These are phyloP conservation scores for Lamprologus tigripictilis DNA, from an alignment of 2,113 vertebrate genomes.

Conservation along the genomic window DNA sequence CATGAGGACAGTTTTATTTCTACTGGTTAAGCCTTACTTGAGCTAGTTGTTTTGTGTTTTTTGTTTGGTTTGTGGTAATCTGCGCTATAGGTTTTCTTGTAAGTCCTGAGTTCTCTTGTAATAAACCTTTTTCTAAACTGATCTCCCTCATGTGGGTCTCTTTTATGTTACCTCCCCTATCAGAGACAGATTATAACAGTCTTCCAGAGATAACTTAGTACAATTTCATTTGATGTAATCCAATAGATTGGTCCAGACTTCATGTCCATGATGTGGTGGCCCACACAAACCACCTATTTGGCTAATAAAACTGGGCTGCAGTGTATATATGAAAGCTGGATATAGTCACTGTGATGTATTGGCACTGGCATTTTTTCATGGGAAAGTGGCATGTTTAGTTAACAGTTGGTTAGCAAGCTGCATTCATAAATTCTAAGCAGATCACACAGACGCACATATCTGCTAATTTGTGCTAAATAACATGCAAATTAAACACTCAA, in stretches of 20 bases:
- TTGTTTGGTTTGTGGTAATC: not conserved
- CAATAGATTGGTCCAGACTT: not conserved
- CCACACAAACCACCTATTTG: not conserved
- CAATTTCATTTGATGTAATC: not conserved
- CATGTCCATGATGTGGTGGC: not conserved
- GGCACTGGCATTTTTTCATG: not conserved
- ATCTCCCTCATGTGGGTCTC: not conserved
- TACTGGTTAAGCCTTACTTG: not conserved
- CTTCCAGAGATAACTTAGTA: not conserved
- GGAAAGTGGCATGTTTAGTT: not conserved
- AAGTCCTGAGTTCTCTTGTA: not conserved
- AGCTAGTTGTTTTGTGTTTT: not conserved
- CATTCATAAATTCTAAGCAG: not conserved
- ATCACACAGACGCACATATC: not conserved
- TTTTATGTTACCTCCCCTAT: not conserved
- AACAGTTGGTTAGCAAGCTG: not conserved
- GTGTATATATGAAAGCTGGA: not conserved
- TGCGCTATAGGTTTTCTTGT: not conserved
- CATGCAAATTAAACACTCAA: not conserved
- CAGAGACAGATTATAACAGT: not conserved
- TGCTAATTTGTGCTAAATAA: not conserved
- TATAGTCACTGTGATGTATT: not conserved
- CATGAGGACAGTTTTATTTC: not conserved
- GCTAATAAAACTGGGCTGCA: not conserved
- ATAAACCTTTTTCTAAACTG: not conserved